Conservation (phyloP, 2,113 vertebrate genomes). For the Varanus salvator region DNA sequence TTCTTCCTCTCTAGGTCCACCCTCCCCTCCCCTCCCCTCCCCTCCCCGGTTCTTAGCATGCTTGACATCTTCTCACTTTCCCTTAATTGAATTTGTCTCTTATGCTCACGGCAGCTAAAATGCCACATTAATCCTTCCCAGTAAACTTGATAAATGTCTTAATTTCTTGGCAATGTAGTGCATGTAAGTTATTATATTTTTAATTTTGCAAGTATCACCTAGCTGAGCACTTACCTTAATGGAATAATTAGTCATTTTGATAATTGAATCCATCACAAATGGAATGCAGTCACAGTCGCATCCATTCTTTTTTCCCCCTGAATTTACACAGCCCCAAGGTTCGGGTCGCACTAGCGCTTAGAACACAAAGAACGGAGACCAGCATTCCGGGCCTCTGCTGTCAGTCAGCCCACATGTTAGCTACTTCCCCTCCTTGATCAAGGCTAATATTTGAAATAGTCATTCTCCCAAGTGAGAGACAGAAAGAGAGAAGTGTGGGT, state of each 20-base stretch:
- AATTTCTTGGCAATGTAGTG: constrained; percentile 93
- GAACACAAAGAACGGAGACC: constrained; percentile 69
- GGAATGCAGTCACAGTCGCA: constrained; percentile 81
- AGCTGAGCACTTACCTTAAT: constrained; percentile 92
- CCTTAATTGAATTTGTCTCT: constrained; percentile 97
- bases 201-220: constrained; percentile 96
- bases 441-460: constrained; percentile 70
- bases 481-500: constrained; percentile 14
- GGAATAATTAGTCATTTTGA: constrained; percentile 99
- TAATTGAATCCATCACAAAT: constrained; percentile 95
- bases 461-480: constrained; percentile 40
- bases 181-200: constrained; percentile 97
- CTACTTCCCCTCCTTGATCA: constrained; percentile 53
- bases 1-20: constrained; percentile 49
- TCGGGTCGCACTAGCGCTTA: constrained; percentile 78
- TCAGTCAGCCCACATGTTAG: constrained; percentile 67
- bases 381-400: constrained; percentile 69
- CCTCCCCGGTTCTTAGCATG: constrained; percentile 78
- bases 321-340: constrained; percentile 80
- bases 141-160: constrained; percentile 98
- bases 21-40: constrained; percentile 31
- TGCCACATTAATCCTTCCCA: constrained; percentile 94
- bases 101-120: constrained; percentile 95
- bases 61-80: constrained; percentile 89
- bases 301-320: constrained; percentile 70